Evolutionary conservation across 2,888 invertebrate species (phyloP), one percentile per base, ranked within the genome.

Genomic region (Tortrix viridana): DNA sequence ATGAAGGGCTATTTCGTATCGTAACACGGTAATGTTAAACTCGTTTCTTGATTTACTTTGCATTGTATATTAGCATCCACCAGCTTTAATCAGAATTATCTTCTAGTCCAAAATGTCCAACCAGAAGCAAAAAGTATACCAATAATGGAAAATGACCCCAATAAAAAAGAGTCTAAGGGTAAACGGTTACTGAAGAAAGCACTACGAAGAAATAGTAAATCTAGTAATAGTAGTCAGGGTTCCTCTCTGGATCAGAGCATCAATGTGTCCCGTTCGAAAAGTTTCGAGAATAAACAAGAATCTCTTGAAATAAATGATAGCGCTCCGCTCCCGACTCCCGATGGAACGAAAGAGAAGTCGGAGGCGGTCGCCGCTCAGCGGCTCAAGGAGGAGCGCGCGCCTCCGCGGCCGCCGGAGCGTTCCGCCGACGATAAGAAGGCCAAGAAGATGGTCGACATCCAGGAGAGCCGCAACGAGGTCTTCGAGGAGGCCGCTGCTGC

Each of bases 61-160:
- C 41, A 6, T 41, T 41, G 16, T 14, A 14, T 41, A 32, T 32
- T 41, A 16, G 26, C 26, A 26, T 26, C 26, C 26, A 26, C 4
- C 4, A 26, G 5, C 41, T 41, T 41, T n/a, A 41, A 69, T 69
- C 75, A 76, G 61, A 67, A 18, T 49, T 49, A 2, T 49, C 26
- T 71, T 82, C 82, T 58, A 82, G 82, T 79, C 82, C 85, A 89
- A 84, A 83, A 90, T 90, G 90, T 81, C 79, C 72, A 75, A 77
- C 70, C 73, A 72, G 74, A 76, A 73, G 67, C 58, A 66, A 68
- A 79, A 79, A 77, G 23, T 47, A 78, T 69, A 71, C 75, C 73
- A 82, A 91, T 87, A 82, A 91, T 91, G 91, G 91, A 91, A 85
- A 87, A 90, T 90, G 90, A 91, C 81, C 88, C 89, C 72, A 88